These are phyloP conservation scores for Caenorhabditis sp. DNA, from an alignment of 2,888 invertebrate species.

Conservation along the genomic window DNA sequence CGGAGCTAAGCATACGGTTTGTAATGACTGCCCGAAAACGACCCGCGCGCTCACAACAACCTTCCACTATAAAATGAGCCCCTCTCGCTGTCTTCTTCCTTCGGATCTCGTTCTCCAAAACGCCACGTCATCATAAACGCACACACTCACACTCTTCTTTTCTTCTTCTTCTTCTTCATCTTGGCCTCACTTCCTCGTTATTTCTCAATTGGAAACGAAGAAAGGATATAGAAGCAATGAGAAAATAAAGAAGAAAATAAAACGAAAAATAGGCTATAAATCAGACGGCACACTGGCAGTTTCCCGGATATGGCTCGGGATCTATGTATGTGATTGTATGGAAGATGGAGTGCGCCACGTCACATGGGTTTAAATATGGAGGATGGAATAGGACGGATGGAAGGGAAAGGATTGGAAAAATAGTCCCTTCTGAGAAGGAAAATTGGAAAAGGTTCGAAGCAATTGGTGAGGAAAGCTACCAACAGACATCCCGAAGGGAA, in stretches of 20 bases:
- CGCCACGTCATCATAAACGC: slow-evolving; percentile 39
- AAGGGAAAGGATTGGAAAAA: neutral
- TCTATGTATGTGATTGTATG: slow-evolving; percentile 17
- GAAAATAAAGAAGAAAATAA: slow-evolving; percentile 22
- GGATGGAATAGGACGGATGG: neutral
- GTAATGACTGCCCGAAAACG: slow-evolving; percentile 10
- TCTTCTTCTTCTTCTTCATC: neutral
- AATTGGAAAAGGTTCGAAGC: no score
- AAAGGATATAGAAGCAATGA: slow-evolving; percentile 33
- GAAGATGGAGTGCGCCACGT: neutral
- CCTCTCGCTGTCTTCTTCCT: slow-evolving; percentile 17
- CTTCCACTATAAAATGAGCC: slow-evolving; percentile 34
- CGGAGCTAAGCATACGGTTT: slow-evolving; percentile 22
- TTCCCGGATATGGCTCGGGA: slow-evolving; percentile 29
- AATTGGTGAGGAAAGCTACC: no score
- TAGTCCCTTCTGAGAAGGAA: neutral
- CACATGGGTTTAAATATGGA: neutral
- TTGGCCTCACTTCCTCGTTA: slow-evolving; percentile 49
- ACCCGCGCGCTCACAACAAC: neutral
- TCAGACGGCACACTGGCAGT: slow-evolving; percentile 51
- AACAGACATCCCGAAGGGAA: no score
- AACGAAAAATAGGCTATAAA: slow-evolving; percentile 51
- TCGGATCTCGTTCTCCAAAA: slow-evolving; percentile 28
- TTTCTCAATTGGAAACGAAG: slow-evolving; percentile 39
- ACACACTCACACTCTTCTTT: slow-evolving; percentile 15